Conservation (phyloP, 2,888 invertebrate genomes). For the Dolichopus griseipennis region DNA sequence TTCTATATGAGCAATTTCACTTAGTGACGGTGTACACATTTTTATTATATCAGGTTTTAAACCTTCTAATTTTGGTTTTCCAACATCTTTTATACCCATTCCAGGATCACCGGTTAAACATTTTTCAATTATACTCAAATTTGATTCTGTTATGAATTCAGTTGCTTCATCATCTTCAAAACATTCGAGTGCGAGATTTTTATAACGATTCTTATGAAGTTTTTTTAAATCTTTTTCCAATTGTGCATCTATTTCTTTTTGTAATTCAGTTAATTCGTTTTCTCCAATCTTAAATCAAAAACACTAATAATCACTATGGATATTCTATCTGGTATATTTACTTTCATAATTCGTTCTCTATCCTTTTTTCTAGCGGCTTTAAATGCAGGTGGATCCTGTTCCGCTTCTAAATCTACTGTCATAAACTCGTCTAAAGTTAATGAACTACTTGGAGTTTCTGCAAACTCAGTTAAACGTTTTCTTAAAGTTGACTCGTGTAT, state of each 20-base stretch:
- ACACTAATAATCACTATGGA: constrained; percentile 16
- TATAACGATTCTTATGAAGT: constrained; percentile 32
- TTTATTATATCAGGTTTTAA: constrained; percentile 65
- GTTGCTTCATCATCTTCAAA: constrained; percentile 42
- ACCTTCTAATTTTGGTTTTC: constrained; percentile 30
- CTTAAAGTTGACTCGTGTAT: constrained; percentile 89
- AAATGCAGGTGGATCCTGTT: constrained; percentile 90
- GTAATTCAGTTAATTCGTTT: constrained; percentile 66
- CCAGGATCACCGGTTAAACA: constrained; percentile 35
- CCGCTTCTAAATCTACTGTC: constrained; percentile 91
- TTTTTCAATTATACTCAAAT: constrained; percentile 42
- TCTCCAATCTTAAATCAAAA: constrained; percentile 40
- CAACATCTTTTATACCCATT: constrained; percentile 19
- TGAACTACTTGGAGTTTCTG: constrained; percentile 90
- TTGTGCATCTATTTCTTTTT: constrained; percentile 75
- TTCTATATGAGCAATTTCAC: constrained; percentile 28
- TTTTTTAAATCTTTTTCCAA: constrained; percentile 57
- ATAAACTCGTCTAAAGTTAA: constrained; percentile 95
- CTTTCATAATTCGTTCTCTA: constrained; percentile 18
- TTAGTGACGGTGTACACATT: constrained; percentile 59
- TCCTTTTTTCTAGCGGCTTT: constrained; percentile 55
- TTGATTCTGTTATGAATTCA: constrained; percentile 45
- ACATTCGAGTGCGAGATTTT: constrained; percentile 26
- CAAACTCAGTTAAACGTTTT: constrained; percentile 88
- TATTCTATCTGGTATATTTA: constrained; percentile 13